Conservation (phyloP, 2,797 vertebrate genomes). For the Catharus ustulatus region DNA sequence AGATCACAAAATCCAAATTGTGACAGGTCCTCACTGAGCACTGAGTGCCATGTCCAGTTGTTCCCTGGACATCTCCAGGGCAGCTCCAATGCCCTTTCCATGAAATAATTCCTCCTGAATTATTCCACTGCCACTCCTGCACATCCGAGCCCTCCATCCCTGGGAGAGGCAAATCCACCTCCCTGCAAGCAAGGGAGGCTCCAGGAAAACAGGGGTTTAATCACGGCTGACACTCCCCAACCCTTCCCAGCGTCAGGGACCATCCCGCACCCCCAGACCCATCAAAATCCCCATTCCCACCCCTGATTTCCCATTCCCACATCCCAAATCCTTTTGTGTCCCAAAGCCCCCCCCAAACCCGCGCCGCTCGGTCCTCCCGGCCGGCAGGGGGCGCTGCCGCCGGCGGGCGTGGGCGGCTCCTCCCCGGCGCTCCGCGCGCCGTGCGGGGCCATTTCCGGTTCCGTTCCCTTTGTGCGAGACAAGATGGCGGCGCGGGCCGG, state of each 20-base stretch:
- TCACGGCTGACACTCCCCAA: fast-evolving
- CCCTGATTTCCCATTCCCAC: too few relatives aligned
- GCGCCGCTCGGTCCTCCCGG: neutral
- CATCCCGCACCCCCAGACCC: neutral
- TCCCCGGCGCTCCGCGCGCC: neutral
- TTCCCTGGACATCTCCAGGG: neutral
- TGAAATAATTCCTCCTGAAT: neutral
- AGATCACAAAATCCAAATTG: neutral
- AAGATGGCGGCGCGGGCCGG: slow-evolving; percentile 2
- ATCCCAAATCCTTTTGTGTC: too few relatives aligned
- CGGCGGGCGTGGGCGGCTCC: neutral
- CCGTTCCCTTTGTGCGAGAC: neutral
- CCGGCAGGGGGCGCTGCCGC: neutral
- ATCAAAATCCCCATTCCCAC: neutral
- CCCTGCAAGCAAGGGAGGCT: neutral
- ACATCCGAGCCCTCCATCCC: too few relatives aligned
- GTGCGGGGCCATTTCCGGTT: neutral
- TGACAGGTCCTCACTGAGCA: neutral
- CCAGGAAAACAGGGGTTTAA: neutral
- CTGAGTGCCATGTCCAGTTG: neutral
- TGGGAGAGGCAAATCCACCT: neutral
- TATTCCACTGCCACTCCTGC: neutral
- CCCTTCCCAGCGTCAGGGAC: neutral
- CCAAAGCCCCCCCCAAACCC: neutral
- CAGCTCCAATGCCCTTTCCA: neutral